phyloP scores from a whole-genome alignment of 2,113 vertebrate species.

The Suncus etruscus region DNA sequence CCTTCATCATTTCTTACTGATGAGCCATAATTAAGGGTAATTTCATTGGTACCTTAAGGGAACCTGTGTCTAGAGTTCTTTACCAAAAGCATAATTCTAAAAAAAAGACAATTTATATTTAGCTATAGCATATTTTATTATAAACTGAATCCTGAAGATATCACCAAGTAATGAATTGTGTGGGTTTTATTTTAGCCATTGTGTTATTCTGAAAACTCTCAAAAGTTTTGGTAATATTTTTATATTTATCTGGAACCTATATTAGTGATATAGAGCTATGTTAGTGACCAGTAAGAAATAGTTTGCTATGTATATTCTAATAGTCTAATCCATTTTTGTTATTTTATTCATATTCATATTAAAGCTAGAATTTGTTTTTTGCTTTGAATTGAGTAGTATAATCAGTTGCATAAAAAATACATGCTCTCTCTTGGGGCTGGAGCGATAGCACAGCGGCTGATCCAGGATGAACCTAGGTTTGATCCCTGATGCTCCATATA shows the following conservation, averaged over 20 bases:
- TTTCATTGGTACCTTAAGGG: too few relatives aligned
- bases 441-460: too few relatives aligned
- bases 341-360: constrained; percentile 81
- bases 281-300: constrained; percentile 10
- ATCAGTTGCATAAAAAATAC: constrained; percentile 61
- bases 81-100: not conserved
- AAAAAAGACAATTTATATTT: not conserved
- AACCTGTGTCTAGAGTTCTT: too few relatives aligned
- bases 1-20: too few relatives aligned
- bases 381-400: constrained; percentile 76
- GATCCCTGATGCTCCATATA: too few relatives aligned
- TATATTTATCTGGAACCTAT: constrained; percentile 32
- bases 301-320: constrained; percentile 68
- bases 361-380: constrained; percentile 69
- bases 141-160: constrained; percentile 6
- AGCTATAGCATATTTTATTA: not conserved
- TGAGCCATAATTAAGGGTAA: too few relatives aligned
- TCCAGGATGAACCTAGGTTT: too few relatives aligned
- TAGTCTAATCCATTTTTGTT: constrained; percentile 66
- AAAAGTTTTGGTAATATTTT: constrained; percentile 29
- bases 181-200: not conserved
- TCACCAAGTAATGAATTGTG: not conserved
- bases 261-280: constrained; percentile 28
- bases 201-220: not conserved
- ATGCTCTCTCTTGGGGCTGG: too few relatives aligned